Percentiles rank a stretch among this genome's conserved stretches.
Evolutionary conservation across 2,888 invertebrate genomes (phyloP).

Genomic region (Doris montereyensis): DNA sequence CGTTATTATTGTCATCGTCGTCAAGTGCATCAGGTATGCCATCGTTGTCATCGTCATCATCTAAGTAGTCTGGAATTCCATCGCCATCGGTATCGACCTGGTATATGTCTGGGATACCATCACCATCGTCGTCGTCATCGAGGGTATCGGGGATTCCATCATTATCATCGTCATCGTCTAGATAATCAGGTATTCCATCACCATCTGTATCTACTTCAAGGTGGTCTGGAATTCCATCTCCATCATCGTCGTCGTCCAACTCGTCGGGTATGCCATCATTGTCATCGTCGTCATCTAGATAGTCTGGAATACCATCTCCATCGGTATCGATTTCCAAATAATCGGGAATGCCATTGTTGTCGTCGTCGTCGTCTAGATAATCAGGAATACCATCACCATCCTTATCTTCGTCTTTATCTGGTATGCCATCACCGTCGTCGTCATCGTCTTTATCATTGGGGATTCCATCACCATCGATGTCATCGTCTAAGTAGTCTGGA

Average conservation of each 20-base stretch:
- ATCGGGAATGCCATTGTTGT: slow-evolving; percentile 60
- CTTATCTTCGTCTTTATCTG: slow-evolving; percentile 51
- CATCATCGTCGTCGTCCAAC: slow-evolving; percentile 51
- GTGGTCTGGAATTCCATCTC: slow-evolving; percentile 52
- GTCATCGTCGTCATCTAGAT: slow-evolving; percentile 48
- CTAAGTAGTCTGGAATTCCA: slow-evolving; percentile 62
- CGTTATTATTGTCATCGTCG: neutral
- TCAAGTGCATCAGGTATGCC: slow-evolving; percentile 61
- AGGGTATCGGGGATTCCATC: slow-evolving; percentile 50
- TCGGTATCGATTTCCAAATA: slow-evolving; percentile 48
- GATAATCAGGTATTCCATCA: slow-evolving; percentile 63
- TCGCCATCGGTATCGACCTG: slow-evolving; percentile 61
- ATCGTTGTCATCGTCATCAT: slow-evolving; percentile 64
- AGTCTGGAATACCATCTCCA: slow-evolving; percentile 57
- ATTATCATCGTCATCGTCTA: slow-evolving; percentile 60
- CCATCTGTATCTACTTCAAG: slow-evolving; percentile 60
- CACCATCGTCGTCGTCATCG: slow-evolving; percentile 50
- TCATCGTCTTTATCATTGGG: slow-evolving; percentile 54
- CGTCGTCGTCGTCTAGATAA: slow-evolving; percentile 52
- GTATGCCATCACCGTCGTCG: slow-evolving; percentile 56
- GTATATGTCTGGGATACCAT: slow-evolving; percentile 52
- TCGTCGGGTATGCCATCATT: slow-evolving; percentile 53
- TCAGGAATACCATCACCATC: slow-evolving; percentile 49
- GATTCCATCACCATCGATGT: slow-evolving; percentile 58
- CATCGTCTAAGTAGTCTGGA: slow-evolving; percentile 51